Percentiles rank a stretch among this genome's conserved stretches.
These are phyloP conservation scores for Semibalanus balanoides DNA, from an alignment of 1,140 invertebrate species.

Conservation along the genomic window DNA sequence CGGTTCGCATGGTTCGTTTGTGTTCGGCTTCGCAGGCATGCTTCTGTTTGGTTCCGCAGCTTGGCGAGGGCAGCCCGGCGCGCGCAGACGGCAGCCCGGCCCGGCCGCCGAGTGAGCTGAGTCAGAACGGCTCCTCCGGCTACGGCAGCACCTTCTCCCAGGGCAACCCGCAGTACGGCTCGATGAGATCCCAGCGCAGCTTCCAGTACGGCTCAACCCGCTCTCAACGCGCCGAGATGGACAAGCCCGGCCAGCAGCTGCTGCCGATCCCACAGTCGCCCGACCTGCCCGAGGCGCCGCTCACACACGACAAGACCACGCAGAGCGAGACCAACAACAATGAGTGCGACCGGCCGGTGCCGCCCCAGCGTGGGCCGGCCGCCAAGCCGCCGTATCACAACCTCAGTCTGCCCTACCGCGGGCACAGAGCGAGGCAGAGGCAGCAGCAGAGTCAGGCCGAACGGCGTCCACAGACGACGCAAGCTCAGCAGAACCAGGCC, in stretches of 20 bases:
- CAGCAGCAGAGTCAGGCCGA: background rate
- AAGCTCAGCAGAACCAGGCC: background rate
- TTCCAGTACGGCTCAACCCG: background rate
- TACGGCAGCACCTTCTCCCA: conserved; percentile 38
- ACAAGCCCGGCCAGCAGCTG: background rate
- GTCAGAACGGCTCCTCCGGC: conserved; percentile 39
- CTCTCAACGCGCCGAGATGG: background rate
- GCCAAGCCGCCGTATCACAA: background rate
- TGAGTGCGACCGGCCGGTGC: background rate
- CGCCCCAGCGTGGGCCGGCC: background rate
- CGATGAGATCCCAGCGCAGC: background rate
- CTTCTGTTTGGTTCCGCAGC: conserved; percentile 14
- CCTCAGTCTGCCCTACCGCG: background rate
- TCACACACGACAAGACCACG: background rate
- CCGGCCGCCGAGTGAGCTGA: conserved; percentile 34
- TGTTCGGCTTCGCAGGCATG: conserved; percentile 8
- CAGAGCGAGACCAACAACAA: background rate
- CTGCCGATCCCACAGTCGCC: background rate
- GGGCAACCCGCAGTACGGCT: conserved; percentile 1
- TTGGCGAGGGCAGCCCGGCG: conserved; percentile 11
- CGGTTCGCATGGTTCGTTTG: background rate
- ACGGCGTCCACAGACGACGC: no score
- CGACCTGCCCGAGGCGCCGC: background rate
- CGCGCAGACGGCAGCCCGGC: conserved; percentile 18
- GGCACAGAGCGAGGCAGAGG: background rate